Evolutionary conservation across 2,113 vertebrate genomes (phyloP), one percentile per base, ranked within the genome.

Genomic region (Centropus bengalensis): DNA sequence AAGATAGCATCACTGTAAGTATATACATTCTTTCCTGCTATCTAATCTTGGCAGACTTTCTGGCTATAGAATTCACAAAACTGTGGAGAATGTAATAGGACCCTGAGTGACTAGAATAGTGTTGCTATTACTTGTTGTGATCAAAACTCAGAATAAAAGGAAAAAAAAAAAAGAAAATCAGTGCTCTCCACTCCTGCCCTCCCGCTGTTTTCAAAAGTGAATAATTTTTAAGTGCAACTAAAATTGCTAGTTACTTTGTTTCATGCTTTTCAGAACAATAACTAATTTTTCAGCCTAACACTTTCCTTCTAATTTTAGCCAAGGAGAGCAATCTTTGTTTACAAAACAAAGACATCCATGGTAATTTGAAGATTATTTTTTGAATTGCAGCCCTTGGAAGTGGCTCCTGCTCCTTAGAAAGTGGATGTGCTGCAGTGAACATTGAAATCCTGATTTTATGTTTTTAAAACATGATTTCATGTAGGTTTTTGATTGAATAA

Each of bases 1-100:
- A 99, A 97, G 99, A 99, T 88, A 98, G 98, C 96, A 98, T 99
- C 71, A 99, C 99, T 95, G 99, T 99, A 98, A 99, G 99, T 99
- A 86, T 45, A 77, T 67, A 81, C 26, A 14, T 85, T 71, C 47
- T 94, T 95, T 96, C 70, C 60, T 93, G 71, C 8, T 38, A 26
- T 62, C 47, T 63, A 44, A 77, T 71, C 66, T 81, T 55, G 68
- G 75, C 2, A 28, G 82, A 63, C 52, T 79, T 81, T 47, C 78
- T 71, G 30, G 11, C 38, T 80, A 4, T 24, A 17, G 3, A 83
- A 69, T n/a, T 75, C 14, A 42, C 1, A 69, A 54, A 76, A 44
- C 28, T 68, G 32, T 0, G 4, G 30, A 58, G 55, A 15, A 42
- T 59, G 13, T 77, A 86, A 70, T 9, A 62, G 52, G 82, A 81